phyloP scores from a whole-genome alignment of 2,113 vertebrate species.

The Pseudolaguvia tuberculata region DNA sequence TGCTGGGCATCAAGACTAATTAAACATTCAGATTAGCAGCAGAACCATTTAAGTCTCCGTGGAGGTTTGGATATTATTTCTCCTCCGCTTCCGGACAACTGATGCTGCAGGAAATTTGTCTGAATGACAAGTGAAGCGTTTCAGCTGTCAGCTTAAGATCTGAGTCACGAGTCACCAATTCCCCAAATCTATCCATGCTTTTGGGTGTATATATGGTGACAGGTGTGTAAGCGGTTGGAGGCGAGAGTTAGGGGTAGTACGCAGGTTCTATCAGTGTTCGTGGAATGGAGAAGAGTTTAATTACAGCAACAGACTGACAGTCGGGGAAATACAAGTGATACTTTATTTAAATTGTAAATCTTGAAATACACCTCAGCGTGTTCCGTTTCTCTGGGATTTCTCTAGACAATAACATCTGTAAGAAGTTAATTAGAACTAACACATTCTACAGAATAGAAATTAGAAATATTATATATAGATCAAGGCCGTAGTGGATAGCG shows the following conservation, averaged over 20 bases:
- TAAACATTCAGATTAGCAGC: slow-evolving; percentile 21
- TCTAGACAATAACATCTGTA: too few species aligned
- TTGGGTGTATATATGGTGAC: background rate
- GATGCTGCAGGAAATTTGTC: slow-evolving; percentile 11
- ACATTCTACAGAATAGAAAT: too few species aligned
- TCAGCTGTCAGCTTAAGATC: slow-evolving; percentile 5
- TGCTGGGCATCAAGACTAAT: slow-evolving; percentile 29
- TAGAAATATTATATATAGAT: too few species aligned
- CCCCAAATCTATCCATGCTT: slow-evolving; percentile 2
- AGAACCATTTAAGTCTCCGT: slow-evolving; percentile 14
- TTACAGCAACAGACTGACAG: background rate
- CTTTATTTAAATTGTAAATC: background rate
- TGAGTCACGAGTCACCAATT: background rate
- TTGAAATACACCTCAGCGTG: too few species aligned
- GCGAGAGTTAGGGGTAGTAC: background rate
- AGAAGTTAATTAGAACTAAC: too few species aligned
- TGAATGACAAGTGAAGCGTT: slow-evolving; percentile 26
- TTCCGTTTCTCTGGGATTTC: too few species aligned
- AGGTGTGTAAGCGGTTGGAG: slow-evolving; percentile 23
- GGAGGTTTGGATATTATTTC: slow-evolving; percentile 18
- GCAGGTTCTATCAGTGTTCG: background rate
- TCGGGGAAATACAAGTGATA: background rate
- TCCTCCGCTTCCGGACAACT: slow-evolving; percentile 27
- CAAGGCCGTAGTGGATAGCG: too few species aligned
- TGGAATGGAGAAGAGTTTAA: background rate